phyloP scores from a whole-genome alignment of 2,113 vertebrate species.

The Corythornis vintsioides region DNA sequence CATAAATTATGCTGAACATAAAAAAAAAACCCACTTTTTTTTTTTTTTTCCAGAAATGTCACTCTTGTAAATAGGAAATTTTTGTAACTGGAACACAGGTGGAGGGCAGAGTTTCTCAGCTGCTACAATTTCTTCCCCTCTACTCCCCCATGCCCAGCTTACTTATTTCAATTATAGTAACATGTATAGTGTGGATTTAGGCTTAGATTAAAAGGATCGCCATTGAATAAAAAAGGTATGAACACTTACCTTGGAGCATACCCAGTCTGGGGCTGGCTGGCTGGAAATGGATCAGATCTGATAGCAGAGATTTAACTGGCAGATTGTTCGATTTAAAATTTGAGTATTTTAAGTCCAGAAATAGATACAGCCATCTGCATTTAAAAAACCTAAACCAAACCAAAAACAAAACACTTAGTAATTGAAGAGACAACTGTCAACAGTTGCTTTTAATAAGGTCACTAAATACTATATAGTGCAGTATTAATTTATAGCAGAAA shows the following conservation, averaged over 20 bases:
- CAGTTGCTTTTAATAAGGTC: conserved; percentile 77
- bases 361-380: conserved; percentile 23
- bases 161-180: conserved; percentile 60
- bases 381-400: not conserved
- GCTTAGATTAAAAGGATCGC: conserved; percentile 59
- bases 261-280: conserved; percentile 3
- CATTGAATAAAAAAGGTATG: not conserved
- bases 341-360: conserved; percentile 62
- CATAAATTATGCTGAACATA: not conserved
- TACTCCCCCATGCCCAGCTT: not conserved
- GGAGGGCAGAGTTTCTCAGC: conserved; percentile 62
- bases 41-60: conserved; percentile 48
- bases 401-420: conserved; percentile 27
- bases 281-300: conserved; percentile 10
- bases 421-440: conserved; percentile 68
- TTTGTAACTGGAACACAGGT: conserved; percentile 68
- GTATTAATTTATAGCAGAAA: conserved; percentile 83
- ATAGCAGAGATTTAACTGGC: not conserved
- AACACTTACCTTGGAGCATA: not conserved
- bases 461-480: conserved; percentile 77
- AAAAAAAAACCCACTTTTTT: not conserved
- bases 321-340: conserved; percentile 45
- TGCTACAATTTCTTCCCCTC: conserved; percentile 56
- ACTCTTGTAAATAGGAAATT: conserved; percentile 63
- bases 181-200: conserved; percentile 25